These are phyloP conservation scores for Chrysolina haemoptera DNA, from an alignment of 2,888 invertebrate genomes.

Conservation along the genomic window DNA sequence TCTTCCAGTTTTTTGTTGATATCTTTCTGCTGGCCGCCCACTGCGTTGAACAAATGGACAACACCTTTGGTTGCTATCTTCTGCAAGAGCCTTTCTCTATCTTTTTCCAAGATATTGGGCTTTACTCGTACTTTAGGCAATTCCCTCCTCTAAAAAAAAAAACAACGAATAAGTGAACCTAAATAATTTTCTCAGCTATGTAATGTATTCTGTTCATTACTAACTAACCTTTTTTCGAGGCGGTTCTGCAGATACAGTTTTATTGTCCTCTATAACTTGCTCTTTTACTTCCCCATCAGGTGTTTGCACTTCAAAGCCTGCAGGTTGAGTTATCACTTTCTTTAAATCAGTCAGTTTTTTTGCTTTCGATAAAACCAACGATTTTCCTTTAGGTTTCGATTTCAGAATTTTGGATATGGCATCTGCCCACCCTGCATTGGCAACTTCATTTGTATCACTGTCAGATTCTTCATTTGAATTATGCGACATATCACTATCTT, in stretches of 20 bases:
- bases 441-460: conserved; percentile 56
- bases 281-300: conserved; percentile 71
- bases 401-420: conserved; percentile 85
- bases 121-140: conserved; percentile 80
- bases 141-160: conserved; percentile 74
- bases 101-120: conserved; percentile 83
- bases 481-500: conserved; percentile 26
- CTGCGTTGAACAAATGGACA: conserved; percentile 93
- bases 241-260: conserved; percentile 64
- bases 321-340: conserved; percentile 69
- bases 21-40: conserved; percentile 86
- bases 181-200: no score
- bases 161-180: neutral
- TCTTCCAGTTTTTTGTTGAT: conserved; percentile 80
- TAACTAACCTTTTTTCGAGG: conserved; percentile 61
- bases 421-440: conserved; percentile 86
- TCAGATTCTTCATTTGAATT: conserved; percentile 28
- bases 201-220: neutral
- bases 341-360: conserved; percentile 78
- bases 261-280: conserved; percentile 68
- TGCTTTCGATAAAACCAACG: conserved; percentile 84
- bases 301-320: conserved; percentile 78
- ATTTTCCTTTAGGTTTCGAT: conserved; percentile 81
- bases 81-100: conserved; percentile 82
- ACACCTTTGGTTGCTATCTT: conserved; percentile 94